Conservation (phyloP, 2,113 vertebrate genomes). For the Myotis yumanensis region DNA sequence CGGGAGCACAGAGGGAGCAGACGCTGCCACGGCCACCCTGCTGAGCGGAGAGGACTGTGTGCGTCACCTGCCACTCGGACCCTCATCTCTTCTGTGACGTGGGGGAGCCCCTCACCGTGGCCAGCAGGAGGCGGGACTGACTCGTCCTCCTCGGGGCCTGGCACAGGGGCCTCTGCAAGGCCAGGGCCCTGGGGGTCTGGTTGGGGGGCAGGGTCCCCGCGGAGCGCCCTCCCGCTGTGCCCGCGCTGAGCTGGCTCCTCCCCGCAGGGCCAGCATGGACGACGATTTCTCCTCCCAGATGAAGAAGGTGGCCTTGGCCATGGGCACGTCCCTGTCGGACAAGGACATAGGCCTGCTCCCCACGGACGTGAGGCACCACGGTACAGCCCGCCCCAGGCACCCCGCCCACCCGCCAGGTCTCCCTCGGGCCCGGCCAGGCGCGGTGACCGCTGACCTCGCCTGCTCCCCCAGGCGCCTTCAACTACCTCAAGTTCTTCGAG, state of each 20-base stretch:
- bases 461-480: slow-evolving; percentile 67
- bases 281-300: slow-evolving; percentile 68
- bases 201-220: neutral
- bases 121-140: neutral
- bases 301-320: slow-evolving; percentile 79
- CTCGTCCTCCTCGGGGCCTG: rapidly evolving
- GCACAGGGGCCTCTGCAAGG: neutral
- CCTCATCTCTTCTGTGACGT: neutral
- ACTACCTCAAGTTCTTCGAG: slow-evolving; percentile 72
- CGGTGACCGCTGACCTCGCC: neutral
- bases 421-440: neutral
- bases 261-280: slow-evolving; percentile 49
- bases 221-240: rapidly evolving
- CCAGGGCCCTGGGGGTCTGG: neutral
- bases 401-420: neutral
- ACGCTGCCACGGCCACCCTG: neutral
- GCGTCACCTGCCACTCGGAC: rapidly evolving
- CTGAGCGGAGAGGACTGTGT: neutral
- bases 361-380: slow-evolving; percentile 66
- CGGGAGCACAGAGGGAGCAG: rapidly evolving
- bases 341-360: slow-evolving; percentile 73
- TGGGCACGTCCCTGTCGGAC: slow-evolving; percentile 78
- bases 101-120: neutral
- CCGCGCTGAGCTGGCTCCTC: rapidly evolving
- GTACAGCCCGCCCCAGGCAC: neutral